Evolutionary conservation across 2,888 invertebrate genomes (phyloP), one percentile per base, ranked within the genome.

Genomic region (Drosophila sordidula): DNA sequence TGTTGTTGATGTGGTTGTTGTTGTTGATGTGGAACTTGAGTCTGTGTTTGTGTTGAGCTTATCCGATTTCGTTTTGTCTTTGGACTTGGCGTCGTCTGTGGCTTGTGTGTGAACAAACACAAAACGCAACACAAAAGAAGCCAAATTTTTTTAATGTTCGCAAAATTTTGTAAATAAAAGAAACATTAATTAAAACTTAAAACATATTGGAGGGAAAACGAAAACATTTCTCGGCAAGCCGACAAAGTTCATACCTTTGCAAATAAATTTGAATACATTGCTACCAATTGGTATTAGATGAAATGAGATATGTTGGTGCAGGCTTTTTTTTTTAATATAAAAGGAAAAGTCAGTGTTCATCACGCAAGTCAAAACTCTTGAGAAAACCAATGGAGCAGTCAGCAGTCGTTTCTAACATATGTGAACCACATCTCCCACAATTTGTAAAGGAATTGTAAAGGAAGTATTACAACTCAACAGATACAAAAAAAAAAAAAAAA

Each of bases 21-120:
- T 64, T 78, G 76, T 61, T 85, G 87, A 74, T 75, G 81, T 79
- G 81, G 87, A 81, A 80, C 72, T 73, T 70, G 80, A 77, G 78
- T 84, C 82, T 81, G 82, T 72, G 79, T 78, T 77, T 87, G 89
- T 74, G 74, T 79, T 79, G 56, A 75, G 55, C 74, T 86, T 88
- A 81, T 85, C 85, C 82, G 79, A 70, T 89, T 89, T 85, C 70
- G 82, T 79, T 70, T 85, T 89, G 73, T 85, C 85, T 85, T 84
- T 84, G 47, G 87, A 75, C 71, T 77, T 89, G 61, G 70, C 78
- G 55, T 89, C 90, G 68, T 90, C 91, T 79, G 74, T 75, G 64
- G 73, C 62, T 62, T 81, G 46, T 65, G 68, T 80, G 64, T 54
- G 47, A 72, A 71, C 55, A 70, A 78, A 79, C 55, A 6, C 26